Evolutionary conservation across 2,113 vertebrate species (phyloP), one percentile per base, ranked within the genome.

Genomic region (Orthonyx spaldingii): DNA sequence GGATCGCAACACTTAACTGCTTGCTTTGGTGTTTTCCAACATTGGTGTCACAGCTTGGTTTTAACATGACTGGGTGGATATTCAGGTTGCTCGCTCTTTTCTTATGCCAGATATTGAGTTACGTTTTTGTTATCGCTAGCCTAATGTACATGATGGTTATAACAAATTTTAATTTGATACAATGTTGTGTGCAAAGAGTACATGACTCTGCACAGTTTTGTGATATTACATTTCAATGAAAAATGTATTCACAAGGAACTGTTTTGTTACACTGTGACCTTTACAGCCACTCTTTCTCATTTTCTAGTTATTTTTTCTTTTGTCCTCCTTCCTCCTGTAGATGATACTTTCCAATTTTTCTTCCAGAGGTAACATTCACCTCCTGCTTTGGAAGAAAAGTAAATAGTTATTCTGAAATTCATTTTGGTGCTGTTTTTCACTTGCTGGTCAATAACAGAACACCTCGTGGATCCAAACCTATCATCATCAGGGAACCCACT

Each of bases 91-190:
- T 98, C 71, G 69, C 79, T 96, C 78, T 96, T 97, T 96, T 95
- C 96, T 92, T 96, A 81, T 94, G 93, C 91, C 94, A 96, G 97
- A 97, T 98, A 98, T 97, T 97, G 96, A 92, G 97, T 98, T 98
- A 98, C 97, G 49, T 95, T 98, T 98, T 98, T 95, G 90, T 98
- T 98, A 98, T 96, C 98, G 39, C 97, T 97, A 87, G 85, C 98
- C 97, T 98, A 98, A 97, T 94, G 98, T 97, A 98, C 98, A 98
- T 64, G 91, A 95, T 95, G 94, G 95, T 97, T 98, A 97, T 98
- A 97, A 98, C 97, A 98, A 98, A 98, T 97, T 97, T 97, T 90
- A 97, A 97, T 97, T 97, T 96, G 97, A 98, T 98, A 98, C 97
- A 97, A 82, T 92, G 94, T 96, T 95, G 93, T 96, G 80, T 97